Conservation (phyloP, 2,888 invertebrate genomes). For the Lucinisca nassula region DNA sequence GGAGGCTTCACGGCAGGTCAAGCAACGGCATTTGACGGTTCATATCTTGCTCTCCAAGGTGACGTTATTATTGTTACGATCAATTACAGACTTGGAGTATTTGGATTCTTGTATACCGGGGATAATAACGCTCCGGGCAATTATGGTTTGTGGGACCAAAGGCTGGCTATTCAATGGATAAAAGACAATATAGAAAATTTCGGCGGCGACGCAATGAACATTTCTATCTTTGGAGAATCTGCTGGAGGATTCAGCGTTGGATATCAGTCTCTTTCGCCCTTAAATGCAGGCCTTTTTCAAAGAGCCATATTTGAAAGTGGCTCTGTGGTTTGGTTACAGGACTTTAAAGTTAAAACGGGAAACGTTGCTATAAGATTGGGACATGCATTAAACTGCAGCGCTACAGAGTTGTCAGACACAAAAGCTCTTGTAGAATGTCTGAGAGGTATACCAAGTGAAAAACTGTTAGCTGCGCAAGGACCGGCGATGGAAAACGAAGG, state of each 20-base stretch:
- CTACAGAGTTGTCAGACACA: not conserved
- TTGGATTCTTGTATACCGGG: constrained; percentile 75
- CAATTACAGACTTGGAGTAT: constrained; percentile 75
- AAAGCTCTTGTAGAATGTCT: constrained; percentile 47
- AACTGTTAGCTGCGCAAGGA: constrained; percentile 39
- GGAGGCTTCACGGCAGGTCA: constrained; percentile 73
- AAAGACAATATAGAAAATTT: constrained; percentile 72
- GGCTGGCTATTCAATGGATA: constrained; percentile 75
- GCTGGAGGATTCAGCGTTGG: constrained; percentile 75
- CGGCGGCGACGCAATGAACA: constrained; percentile 73
- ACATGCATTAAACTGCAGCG: constrained; percentile 46
- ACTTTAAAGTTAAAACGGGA: constrained; percentile 50
- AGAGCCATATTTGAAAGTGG: constrained; percentile 76
- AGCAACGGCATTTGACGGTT: constrained; percentile 70
- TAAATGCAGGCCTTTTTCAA: constrained; percentile 69
- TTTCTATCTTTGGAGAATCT: constrained; percentile 77
- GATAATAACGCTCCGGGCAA: constrained; percentile 67
- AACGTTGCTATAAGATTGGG: constrained; percentile 46
- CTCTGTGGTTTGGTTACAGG: constrained; percentile 92
- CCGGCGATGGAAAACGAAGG: not conserved
- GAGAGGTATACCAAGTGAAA: constrained; percentile 26
- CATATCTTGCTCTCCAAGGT: constrained; percentile 66
- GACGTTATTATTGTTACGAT: constrained; percentile 76
- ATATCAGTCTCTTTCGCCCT: constrained; percentile 64
- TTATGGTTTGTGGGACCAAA: constrained; percentile 76